These are phyloP conservation scores for Microctenopoma steveboyesi DNA, from an alignment of 2,797 vertebrate species.

Conservation along the genomic window DNA sequence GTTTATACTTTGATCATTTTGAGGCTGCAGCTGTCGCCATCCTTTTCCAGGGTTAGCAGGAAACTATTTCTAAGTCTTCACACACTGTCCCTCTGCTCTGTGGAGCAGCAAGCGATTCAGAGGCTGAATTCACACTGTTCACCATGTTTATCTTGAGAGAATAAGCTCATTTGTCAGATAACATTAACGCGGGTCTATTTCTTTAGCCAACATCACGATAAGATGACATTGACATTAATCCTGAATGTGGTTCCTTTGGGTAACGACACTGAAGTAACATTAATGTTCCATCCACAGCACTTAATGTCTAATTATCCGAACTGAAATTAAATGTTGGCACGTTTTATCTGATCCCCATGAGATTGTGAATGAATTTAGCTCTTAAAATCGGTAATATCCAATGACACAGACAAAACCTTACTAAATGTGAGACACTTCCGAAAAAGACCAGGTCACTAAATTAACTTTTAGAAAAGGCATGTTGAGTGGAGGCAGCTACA, in stretches of 20 bases:
- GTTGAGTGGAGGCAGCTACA: background rate
- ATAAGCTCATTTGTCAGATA: no score
- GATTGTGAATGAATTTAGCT: background rate
- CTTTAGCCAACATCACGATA: no score
- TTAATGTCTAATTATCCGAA: background rate
- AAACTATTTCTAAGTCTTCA: background rate
- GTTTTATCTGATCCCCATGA: background rate
- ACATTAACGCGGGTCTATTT: no score
- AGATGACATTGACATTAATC: no score
- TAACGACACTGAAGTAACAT: no score
- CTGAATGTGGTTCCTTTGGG: no score
- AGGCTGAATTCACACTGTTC: background rate
- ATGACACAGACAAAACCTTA: background rate
- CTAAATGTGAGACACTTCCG: background rate
- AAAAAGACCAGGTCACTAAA: background rate
- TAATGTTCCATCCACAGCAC: no score
- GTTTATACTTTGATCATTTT: background rate
- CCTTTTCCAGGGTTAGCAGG: background rate
- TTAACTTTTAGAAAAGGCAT: background rate
- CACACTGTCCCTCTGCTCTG: background rate
- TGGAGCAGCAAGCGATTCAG: background rate
- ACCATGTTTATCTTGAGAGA: no score
- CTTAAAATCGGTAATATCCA: background rate
- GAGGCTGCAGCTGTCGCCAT: background rate
- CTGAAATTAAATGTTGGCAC: no score